phyloP scores from a whole-genome alignment of 2,888 invertebrate species.

The Rhagophthalmus giganteus region DNA sequence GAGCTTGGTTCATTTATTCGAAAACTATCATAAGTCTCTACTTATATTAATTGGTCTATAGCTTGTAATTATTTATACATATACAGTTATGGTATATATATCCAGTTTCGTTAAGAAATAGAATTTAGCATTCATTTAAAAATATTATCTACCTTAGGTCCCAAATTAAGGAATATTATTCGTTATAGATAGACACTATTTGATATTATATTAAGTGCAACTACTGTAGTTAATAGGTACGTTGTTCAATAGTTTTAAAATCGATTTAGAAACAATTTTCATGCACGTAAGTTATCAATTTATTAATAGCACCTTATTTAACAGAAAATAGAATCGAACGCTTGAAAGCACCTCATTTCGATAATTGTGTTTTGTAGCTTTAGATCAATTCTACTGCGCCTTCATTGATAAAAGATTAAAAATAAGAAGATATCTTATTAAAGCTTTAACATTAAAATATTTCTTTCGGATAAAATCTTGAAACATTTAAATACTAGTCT shows the following conservation, averaged over 20 bases:
- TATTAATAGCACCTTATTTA: background rate
- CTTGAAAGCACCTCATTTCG: too few relatives aligned
- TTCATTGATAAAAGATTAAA: too few relatives aligned
- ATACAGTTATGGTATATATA: slow-evolving; percentile 5
- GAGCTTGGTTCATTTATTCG: slow-evolving; percentile 25
- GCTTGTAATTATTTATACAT: slow-evolving; percentile 16
- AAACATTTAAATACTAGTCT: too few relatives aligned
- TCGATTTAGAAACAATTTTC: too few relatives aligned
- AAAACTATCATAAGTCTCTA: slow-evolving; percentile 13
- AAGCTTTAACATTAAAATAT: too few relatives aligned
- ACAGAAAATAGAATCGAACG: too few relatives aligned
- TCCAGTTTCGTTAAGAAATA: slow-evolving; percentile 9
- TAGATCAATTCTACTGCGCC: too few relatives aligned
- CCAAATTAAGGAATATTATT: slow-evolving; percentile 25
- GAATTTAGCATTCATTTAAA: slow-evolving; percentile 22
- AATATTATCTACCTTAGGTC: slow-evolving; percentile 31
- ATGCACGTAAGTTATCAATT: too few relatives aligned
- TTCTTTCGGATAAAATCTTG: too few relatives aligned
- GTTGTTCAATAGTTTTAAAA: slow-evolving; percentile 28
- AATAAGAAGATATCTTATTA: too few relatives aligned
- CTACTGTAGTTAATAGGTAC: slow-evolving; percentile 19
- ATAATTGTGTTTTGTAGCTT: too few relatives aligned
- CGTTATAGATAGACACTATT: slow-evolving; percentile 1
- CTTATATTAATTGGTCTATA: slow-evolving; percentile 22
- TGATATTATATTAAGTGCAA: slow-evolving; percentile 20